phyloP scores from a whole-genome alignment of 2,888 invertebrate species.

The Mythimna lalbum region DNA sequence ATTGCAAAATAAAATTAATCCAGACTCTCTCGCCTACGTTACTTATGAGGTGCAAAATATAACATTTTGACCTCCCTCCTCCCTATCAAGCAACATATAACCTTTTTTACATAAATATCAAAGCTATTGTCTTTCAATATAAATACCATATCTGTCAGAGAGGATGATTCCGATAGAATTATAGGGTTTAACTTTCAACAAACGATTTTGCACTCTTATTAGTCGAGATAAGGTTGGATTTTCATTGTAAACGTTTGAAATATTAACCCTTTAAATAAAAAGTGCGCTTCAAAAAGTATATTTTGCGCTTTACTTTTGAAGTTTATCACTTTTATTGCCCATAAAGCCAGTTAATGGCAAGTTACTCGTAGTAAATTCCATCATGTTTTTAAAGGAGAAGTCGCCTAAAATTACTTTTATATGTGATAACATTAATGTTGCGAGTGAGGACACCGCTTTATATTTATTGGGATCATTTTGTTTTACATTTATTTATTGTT shows the following conservation, averaged over 20 bases:
- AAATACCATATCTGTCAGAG: slow-evolving; percentile 55
- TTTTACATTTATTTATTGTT: slow-evolving; percentile 46
- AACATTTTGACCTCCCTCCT: slow-evolving; percentile 15
- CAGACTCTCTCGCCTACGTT: slow-evolving; percentile 1
- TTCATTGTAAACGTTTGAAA: not conserved
- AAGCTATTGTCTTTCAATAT: slow-evolving; percentile 55
- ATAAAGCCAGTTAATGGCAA: slow-evolving; percentile 65
- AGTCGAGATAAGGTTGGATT: fast-evolving
- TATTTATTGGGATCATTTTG: slow-evolving; percentile 51
- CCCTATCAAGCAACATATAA: slow-evolving; percentile 49
- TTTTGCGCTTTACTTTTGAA: slow-evolving; percentile 61
- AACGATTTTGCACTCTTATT: slow-evolving; percentile 15
- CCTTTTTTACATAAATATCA: slow-evolving; percentile 49
- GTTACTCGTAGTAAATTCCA: slow-evolving; percentile 55
- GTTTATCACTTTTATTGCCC: slow-evolving; percentile 68
- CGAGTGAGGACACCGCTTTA: slow-evolving; percentile 43
- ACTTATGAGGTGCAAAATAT: slow-evolving; percentile 37
- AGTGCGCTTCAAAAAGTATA: slow-evolving; percentile 54
- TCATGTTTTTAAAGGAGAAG: slow-evolving; percentile 49
- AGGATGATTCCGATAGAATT: slow-evolving; percentile 41
- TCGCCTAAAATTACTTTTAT: slow-evolving; percentile 57
- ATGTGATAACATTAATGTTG: slow-evolving; percentile 51
- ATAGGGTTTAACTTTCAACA: slow-evolving; percentile 10
- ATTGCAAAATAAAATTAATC: slow-evolving; percentile 23
- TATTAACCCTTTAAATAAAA: slow-evolving; percentile 42